Evolutionary conservation across 1,140 invertebrate genomes (phyloP).

Genomic region (Atta texana): DNA sequence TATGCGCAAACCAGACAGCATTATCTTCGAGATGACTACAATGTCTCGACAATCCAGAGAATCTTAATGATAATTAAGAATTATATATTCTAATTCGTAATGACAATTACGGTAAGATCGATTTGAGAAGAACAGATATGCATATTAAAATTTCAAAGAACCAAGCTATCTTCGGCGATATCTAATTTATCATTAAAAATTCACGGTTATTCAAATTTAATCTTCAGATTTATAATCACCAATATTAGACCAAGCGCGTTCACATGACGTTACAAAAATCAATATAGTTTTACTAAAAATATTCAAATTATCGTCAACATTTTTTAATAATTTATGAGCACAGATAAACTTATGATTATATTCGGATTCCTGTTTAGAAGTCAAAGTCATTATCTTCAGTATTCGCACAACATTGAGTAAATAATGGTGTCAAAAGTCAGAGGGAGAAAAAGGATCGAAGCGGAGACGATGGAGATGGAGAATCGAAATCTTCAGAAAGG

Average conservation of each 20-base stretch:
- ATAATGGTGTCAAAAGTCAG: neutral
- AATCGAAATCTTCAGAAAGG: neutral
- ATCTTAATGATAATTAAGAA: neutral
- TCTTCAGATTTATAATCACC: neutral
- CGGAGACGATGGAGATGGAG: constrained; percentile 24
- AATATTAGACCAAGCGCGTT: neutral
- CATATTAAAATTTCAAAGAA: neutral
- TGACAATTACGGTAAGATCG: neutral
- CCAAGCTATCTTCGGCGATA: neutral
- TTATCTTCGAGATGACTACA: neutral
- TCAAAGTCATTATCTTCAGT: neutral
- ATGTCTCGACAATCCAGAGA: neutral
- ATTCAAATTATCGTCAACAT: neutral
- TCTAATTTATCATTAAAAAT: neutral
- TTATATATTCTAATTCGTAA: neutral
- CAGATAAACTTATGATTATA: neutral
- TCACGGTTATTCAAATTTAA: neutral
- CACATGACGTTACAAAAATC: neutral
- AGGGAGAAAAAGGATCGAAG: neutral
- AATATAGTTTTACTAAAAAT: neutral
- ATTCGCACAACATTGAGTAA: neutral
- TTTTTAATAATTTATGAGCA: neutral
- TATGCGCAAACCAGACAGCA: neutral
- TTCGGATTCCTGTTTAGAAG: neutral
- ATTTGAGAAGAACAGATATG: neutral